A percentile compares a stretch with the other conserved stretches of the same genome.
These are phyloP conservation scores for Azorinus chamasolen DNA, from an alignment of 2,888 invertebrate species.

Conservation along the genomic window DNA sequence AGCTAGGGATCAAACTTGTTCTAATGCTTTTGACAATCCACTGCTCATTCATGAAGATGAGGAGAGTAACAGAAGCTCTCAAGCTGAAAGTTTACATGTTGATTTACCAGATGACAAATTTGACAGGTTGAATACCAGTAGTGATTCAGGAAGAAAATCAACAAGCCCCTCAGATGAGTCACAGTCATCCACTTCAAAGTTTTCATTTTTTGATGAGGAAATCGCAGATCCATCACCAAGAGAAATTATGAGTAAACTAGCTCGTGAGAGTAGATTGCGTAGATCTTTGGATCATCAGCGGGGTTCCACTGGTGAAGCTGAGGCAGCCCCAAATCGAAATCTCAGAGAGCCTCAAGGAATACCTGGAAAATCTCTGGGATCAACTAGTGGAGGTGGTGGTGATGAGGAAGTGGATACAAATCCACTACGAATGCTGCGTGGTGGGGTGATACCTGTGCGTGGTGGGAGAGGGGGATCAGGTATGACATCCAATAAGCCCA, in stretches of 20 bases:
- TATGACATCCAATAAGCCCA: slow-evolving; percentile 71
- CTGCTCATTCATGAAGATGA: slow-evolving; percentile 58
- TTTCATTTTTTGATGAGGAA: slow-evolving; percentile 78
- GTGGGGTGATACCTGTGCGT: slow-evolving; percentile 81
- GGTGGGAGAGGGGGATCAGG: slow-evolving; percentile 79
- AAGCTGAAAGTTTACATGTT: slow-evolving; percentile 57
- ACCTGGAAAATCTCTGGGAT: slow-evolving; percentile 70
- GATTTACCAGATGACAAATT: slow-evolving; percentile 62
- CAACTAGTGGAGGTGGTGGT: slow-evolving; percentile 81
- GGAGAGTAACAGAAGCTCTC: slow-evolving; percentile 57
- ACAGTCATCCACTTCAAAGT: slow-evolving; percentile 58
- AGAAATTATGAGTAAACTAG: slow-evolving; percentile 81
- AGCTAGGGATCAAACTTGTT: slow-evolving; percentile 40
- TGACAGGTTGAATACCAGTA: slow-evolving; percentile 55
- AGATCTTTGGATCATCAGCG: slow-evolving; percentile 82
- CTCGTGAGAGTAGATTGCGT: slow-evolving; percentile 80
- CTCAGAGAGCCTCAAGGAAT: slow-evolving; percentile 83
- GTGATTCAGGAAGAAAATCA: slow-evolving; percentile 61
- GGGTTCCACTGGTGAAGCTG: slow-evolving; percentile 65
- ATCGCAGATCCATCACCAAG: slow-evolving; percentile 81
- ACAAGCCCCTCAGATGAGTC: slow-evolving; percentile 56
- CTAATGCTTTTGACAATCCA: slow-evolving; percentile 52
- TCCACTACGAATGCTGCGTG: slow-evolving; percentile 90
- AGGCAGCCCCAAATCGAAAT: slow-evolving; percentile 68
- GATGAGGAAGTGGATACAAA: slow-evolving; percentile 88